Evolutionary conservation across 92 coral and sea anemone genomes (phyloP).

Genomic region (Phymanthus crucifer): DNA sequence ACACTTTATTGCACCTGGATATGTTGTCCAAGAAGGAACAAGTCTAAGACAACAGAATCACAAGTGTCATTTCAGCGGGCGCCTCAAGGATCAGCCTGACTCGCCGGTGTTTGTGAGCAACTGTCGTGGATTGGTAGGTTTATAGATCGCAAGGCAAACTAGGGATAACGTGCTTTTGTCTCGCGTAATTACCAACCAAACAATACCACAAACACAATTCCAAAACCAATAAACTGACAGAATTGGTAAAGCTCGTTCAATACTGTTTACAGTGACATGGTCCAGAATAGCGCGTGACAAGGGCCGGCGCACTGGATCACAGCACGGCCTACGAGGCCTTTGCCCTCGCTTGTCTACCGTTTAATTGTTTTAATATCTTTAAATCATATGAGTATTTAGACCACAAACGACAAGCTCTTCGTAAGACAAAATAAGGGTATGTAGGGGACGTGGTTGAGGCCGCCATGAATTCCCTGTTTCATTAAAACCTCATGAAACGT

Average conservation of each 20-base stretch:
- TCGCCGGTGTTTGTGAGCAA: constrained; percentile 77
- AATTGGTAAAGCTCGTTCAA: constrained; percentile 1
- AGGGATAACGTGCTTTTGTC: constrained; percentile 12
- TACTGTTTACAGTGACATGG: constrained; percentile 6
- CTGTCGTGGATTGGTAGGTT: constrained; percentile 92
- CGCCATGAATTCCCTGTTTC: neutral
- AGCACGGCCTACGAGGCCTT: constrained; percentile 22
- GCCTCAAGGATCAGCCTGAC: constrained; percentile 71
- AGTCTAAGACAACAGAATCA: constrained; percentile 45
- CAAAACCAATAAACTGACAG: constrained; percentile 15
- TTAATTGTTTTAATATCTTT: constrained; percentile 8
- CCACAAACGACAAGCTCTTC: neutral
- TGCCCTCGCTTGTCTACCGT: constrained; percentile 21
- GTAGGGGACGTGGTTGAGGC: neutral
- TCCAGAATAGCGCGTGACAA: constrained; percentile 18
- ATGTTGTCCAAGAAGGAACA: constrained; percentile 50
- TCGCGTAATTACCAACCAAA: constrained; percentile 17
- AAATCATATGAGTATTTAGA: neutral
- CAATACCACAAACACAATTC: constrained; percentile 24
- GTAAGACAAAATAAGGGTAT: neutral
- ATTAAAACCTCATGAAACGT: neutral
- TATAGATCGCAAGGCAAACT: neutral
- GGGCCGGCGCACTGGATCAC: neutral
- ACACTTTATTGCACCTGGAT: constrained; percentile 66
- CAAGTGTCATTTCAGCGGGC: constrained; percentile 82